Evolutionary conservation across 1,140 invertebrate species (phyloP).

Genomic region (Doryteuthis pealeii): DNA sequence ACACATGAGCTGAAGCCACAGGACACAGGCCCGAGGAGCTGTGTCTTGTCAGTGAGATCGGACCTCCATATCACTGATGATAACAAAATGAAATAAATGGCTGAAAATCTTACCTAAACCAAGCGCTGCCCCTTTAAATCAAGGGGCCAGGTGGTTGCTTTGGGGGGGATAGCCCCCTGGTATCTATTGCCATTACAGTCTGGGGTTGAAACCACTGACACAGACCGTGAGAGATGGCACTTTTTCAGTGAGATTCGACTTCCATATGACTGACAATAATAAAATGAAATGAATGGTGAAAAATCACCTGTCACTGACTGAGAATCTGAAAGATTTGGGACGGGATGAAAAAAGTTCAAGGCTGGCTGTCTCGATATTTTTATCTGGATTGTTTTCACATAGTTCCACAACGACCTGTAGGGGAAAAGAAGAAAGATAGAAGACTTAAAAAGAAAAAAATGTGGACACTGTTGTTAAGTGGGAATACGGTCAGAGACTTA

Average conservation of each 20-base stretch:
- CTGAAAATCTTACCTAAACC: too few species aligned
- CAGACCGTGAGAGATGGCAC: not conserved
- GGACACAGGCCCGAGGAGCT: too few species aligned
- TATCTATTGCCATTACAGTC: too few species aligned
- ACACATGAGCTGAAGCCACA: too few species aligned
- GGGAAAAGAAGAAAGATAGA: not conserved
- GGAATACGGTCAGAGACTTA: not conserved
- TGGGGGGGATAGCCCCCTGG: too few species aligned
- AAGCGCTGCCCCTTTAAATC: too few species aligned
- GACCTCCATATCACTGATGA: too few species aligned
- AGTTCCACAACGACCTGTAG: conserved; percentile 88
- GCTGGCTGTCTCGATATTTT: conserved; percentile 88
- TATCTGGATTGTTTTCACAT: conserved; percentile 91
- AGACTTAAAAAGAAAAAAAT: not conserved
- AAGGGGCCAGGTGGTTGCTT: too few species aligned
- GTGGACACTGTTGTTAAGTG: not conserved
- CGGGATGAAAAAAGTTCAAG: conserved; percentile 98
- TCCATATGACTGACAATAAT: too few species aligned
- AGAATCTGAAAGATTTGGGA: conserved; percentile 81
- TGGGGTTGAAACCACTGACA: too few species aligned
- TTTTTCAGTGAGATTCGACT: not conserved
- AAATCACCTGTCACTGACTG: conserved; percentile 72
- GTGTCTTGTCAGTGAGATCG: too few species aligned
- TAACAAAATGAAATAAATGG: too few species aligned
- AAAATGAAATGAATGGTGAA: conserved; percentile 4